Evolutionary conservation across 1,140 invertebrate species (phyloP), one percentile per base, ranked within the genome.

Genomic region (Bombus balteatus): DNA sequence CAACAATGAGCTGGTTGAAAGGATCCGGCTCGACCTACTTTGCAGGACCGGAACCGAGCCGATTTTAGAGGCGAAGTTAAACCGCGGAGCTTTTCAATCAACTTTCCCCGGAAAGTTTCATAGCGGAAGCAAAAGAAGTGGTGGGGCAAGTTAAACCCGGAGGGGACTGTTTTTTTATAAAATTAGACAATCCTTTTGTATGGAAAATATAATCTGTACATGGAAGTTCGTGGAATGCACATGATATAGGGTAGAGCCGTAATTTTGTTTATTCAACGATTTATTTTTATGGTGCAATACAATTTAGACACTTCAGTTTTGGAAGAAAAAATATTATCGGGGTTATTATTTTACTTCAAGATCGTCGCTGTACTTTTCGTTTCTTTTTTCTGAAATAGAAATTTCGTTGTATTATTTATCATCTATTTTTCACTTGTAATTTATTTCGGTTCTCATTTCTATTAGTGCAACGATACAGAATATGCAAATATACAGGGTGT

Each of bases 21-120:
- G 59, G 74, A 83, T 83, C 74, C 5, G 82, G 65, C 47, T 39
- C 66, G 82, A 77, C 82, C 82, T 68, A 84, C 22, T 84, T 84
- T 62, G 37, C 66, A 13, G 41, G 34, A 39, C 32, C 37, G 75
- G 57, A 47, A 81, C n/a, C 80, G 32, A 43, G 34, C 15, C 28
- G 73, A 34, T 83, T 83, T 68, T 76, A 83, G 73, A 83, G 62
- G 59, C 71, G 32, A 75, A 82, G 71, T 82, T 82, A 82, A 82
- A 66, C 81, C 32, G 72, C 41, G 59, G 34, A 39, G 81, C 81
- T 83, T 83, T 83, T 83, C 81, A 83, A 83, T 83, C 72, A 83
- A 83, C 81, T 76, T 76, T 75, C 73, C 18, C 72, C 28, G 57
- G 72, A 81, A 73, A 81, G 80, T 81, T 81, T 81, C 80, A 53